Base-by-base conservation (phyloP, 2,113 vertebrate genomes). In the Larimichthys crocea region DNA sequence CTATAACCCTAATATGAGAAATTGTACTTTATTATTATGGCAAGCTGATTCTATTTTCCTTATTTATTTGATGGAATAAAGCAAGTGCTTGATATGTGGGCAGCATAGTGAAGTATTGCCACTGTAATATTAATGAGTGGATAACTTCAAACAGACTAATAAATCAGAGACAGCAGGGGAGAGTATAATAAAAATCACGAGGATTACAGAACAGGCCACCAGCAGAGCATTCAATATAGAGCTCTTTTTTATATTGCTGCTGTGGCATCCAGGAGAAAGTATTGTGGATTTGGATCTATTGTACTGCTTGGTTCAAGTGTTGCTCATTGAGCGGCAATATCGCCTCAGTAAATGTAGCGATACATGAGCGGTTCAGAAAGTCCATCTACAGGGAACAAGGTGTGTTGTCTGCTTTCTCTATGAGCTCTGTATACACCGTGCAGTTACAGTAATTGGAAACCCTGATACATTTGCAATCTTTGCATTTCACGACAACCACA, bases 371-470 rank as follows among this genome's bases (percentile, higher is more conserved):
- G 31, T 69, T 69, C 35, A 69, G 59, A 80, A 48, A 86, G 50
- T 55, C 71, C 71, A 65, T 86, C 55, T 68, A 56, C 57, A 55
- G 57, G 22, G 62, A 81, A n/a, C 5, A 19, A 82, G 61, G 50
- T 61, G 48, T 31, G 48, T 50, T n/a, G 52, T 69, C 48, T 60
- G 42, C 52, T 68, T 77, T 56, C 70, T 72, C 56, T 15, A 1
- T 17, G 40, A 78, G 74, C 57, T 46, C 52, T 44, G 46, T 24
- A 40, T 40, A 15, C 31, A 59, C 35, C 3, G 15, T 62, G 53
- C 31, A 57, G 68, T 55, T 65, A 57, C 82, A 75, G 65, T 66
- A 72, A 88, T 83, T 80, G 52, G 31, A 80, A 88, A 79, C 63
- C 31, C 8, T 70, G 40, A 76, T 74, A 76, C 50, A 74, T 68